Percentiles rank a stretch among this genome's conserved stretches.
Conservation (phyloP, 2,113 vertebrate genomes). For the Nettapus auritus region DNA sequence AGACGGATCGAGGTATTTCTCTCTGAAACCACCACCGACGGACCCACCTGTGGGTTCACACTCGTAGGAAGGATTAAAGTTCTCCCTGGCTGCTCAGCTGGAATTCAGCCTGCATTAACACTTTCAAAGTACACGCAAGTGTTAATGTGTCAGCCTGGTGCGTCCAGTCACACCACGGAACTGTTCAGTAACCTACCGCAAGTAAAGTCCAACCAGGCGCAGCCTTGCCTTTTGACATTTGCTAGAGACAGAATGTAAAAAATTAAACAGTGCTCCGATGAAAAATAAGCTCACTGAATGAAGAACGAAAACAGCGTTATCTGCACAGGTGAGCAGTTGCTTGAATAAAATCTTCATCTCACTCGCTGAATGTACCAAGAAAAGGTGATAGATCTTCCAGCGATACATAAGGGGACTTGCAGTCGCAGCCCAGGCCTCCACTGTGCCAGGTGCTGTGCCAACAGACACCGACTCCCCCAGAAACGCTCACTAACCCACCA, state of each 20-base stretch:
- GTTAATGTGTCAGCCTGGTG: constrained; percentile 37
- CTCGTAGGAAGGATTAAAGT: accelerated
- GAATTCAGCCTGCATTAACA: constrained; percentile 41
- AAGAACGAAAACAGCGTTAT: not conserved
- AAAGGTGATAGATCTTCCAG: not conserved
- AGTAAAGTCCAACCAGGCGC: not conserved
- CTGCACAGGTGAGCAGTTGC: not conserved
- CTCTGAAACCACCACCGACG: accelerated
- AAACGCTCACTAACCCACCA: not conserved
- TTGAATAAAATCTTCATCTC: not conserved
- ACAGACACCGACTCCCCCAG: not conserved
- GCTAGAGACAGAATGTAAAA: accelerated
- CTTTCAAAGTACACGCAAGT: not conserved
- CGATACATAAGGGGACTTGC: not conserved
- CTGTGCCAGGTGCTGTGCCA: not conserved
- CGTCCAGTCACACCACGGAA: not conserved
- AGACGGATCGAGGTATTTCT: not conserved
- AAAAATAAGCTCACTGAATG: not conserved
- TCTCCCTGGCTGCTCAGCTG: not conserved
- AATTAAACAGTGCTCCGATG: not conserved
- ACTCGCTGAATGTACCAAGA: too few species aligned
- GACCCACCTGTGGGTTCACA: not conserved
- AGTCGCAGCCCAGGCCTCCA: not conserved
- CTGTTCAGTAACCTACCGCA: not conserved
- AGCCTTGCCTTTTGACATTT: not conserved